These are phyloP conservation scores for Peromyscus nudipes DNA, from an alignment of 2,797 vertebrate genomes.

Conservation along the genomic window DNA sequence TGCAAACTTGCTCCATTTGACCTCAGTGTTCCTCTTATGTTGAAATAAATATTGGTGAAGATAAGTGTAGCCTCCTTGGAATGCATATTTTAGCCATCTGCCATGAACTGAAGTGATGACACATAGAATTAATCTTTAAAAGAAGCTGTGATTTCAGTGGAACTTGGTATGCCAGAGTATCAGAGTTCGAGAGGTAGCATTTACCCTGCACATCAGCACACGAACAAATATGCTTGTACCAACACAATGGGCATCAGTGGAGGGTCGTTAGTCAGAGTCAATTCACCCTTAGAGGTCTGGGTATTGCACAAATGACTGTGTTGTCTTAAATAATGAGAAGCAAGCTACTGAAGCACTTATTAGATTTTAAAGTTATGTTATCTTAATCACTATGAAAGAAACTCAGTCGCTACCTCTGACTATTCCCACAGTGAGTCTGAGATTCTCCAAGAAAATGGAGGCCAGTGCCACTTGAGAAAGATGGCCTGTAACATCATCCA, in stretches of 20 bases:
- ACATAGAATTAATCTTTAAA: no score
- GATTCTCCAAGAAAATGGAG: not conserved
- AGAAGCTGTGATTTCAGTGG: not conserved
- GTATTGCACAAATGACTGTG: not conserved
- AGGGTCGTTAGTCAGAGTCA: not conserved
- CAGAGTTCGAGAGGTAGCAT: not conserved
- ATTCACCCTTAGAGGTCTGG: not conserved
- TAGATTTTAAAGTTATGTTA: not conserved
- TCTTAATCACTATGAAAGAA: not conserved
- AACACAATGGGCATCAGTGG: not conserved
- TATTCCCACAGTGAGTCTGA: not conserved
- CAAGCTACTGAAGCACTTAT: not conserved
- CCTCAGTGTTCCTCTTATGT: not conserved
- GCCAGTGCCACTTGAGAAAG: not conserved
- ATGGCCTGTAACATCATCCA: no score
- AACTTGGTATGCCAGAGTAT: not conserved
- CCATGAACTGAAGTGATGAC: not conserved
- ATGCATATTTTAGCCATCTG: not conserved
- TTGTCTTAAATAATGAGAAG: not conserved
- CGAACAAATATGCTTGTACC: rapidly evolving
- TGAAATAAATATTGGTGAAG: not conserved
- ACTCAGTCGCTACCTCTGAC: not conserved
- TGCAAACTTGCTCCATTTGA: not conserved
- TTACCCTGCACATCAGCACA: not conserved
- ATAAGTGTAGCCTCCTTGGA: not conserved